Conservation (phyloP, 2,888 invertebrate species). For the Meteorus colon region DNA sequence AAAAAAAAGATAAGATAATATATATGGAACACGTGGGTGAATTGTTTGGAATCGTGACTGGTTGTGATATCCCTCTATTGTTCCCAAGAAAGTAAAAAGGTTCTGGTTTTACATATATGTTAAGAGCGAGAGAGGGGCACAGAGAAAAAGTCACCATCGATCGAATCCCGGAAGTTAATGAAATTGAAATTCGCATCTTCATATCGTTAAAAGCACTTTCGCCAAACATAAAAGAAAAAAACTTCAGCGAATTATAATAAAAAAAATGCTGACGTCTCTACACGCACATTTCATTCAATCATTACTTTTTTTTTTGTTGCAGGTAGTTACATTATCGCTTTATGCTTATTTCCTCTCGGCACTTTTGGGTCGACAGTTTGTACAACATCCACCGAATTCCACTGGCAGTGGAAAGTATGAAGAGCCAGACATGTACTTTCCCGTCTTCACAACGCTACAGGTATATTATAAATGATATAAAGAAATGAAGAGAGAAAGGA, state of each 20-base stretch:
- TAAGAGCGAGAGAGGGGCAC: not conserved
- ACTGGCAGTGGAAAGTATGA: constrained; percentile 74
- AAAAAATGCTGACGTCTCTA: not conserved
- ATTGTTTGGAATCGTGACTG: constrained; percentile 33
- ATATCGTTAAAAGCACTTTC: constrained; percentile 13
- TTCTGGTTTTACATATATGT: constrained; percentile 12
- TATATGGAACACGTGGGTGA: constrained; percentile 29
- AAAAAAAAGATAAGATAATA: not conserved
- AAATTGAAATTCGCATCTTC: constrained; percentile 38
- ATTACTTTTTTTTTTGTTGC: constrained; percentile 59
- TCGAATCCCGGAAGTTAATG: constrained; percentile 29
- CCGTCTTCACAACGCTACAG: constrained; percentile 92
- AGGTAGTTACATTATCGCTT: constrained; percentile 94
- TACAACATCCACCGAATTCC: constrained; percentile 59
- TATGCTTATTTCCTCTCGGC: constrained; percentile 94
- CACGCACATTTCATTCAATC: not conserved
- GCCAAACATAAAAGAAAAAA: constrained; percentile 2
- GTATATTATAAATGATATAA: constrained; percentile 71
- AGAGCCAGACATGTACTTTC: constrained; percentile 90
- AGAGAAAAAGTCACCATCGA: constrained; percentile 29
- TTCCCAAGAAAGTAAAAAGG: constrained; percentile 4
- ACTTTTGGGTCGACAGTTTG: constrained; percentile 89
- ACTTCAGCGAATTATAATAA: not conserved
- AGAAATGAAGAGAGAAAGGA: constrained; percentile 6
- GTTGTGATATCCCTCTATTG: constrained; percentile 32